Base-by-base conservation (phyloP, 2,888 invertebrate species). In the Cantharis flavilabris region DNA sequence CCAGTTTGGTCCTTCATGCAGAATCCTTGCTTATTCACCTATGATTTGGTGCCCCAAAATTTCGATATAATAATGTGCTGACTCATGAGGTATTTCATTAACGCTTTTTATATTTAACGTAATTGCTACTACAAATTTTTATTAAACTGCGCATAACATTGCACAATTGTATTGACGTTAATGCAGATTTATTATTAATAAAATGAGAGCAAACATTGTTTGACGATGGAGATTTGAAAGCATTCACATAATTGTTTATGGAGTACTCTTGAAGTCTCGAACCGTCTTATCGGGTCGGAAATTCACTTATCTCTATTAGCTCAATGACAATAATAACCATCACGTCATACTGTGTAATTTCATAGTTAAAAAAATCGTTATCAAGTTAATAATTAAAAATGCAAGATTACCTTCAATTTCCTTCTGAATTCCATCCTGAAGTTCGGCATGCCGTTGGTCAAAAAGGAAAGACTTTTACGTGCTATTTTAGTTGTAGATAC, bases 301-400 rank as follows among this genome's bases (percentile, higher is more conserved):
- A 73, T 73, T 73, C 69, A 67, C 14, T 23, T 72, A 72, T 72
- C 72, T 72, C 67, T 72, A 49, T 72, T 72, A 49, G 72, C 65
- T 69, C 67, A 73, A 26, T 69, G 72, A 73, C 69, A 67, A 72
- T 28, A 13, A 16, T 14, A 71, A 30, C 3, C 9, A 64, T 30
- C 69, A 73, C 72, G 69, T 69, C 67, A 73, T 26, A 13, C 13
- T 64, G n/a, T 7, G 49, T 49, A 49, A 49, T 49, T 49, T 49
- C n/a, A 33, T 33, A 49, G 49, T 49, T 49, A 4, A 49, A n/a
- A 49, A 49, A 49, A 49, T 49, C 49, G 49, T 49, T 49, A 49
- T 49, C 49, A 7, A 0, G 9, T 49, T 49, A 49, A 30, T 30
- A 49, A 49, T 7, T 49, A n/a, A 49, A 49, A 49, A n/a, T 49